These are phyloP conservation scores for Calephelis perditalis DNA, from an alignment of 2,888 invertebrate species.

Conservation along the genomic window DNA sequence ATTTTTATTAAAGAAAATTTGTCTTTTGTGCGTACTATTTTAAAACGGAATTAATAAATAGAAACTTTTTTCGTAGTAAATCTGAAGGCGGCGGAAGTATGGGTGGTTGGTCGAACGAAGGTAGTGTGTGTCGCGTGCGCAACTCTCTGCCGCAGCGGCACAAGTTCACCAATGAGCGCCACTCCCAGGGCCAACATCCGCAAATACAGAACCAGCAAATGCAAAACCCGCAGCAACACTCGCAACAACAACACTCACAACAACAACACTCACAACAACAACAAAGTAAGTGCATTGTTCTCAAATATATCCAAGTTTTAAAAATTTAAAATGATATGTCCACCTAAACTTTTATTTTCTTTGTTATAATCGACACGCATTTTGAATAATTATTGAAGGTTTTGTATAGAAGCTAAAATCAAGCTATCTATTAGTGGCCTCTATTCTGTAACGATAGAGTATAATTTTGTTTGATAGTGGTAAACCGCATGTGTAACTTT, in stretches of 20 bases:
- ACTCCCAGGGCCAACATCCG: constrained; percentile 43
- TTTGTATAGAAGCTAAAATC: too few relatives aligned
- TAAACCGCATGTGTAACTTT: too few relatives aligned
- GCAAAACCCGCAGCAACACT: constrained; percentile 31
- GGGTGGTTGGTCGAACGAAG: constrained; percentile 68
- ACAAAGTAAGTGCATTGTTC: constrained; percentile 26
- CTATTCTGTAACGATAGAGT: too few relatives aligned
- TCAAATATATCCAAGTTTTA: not conserved
- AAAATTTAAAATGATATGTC: too few relatives aligned
- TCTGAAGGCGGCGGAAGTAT: constrained; percentile 66
- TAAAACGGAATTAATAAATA: too few relatives aligned
- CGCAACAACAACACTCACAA: constrained; percentile 33
- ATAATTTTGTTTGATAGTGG: too few relatives aligned
- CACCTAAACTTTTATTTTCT: too few relatives aligned
- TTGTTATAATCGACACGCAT: too few relatives aligned
- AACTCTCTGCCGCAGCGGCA: constrained; percentile 62
- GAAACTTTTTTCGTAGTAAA: constrained; percentile 42
- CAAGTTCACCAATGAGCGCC: constrained; percentile 69
- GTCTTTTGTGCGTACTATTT: too few relatives aligned
- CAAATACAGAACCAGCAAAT: constrained; percentile 38
- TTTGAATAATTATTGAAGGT: too few relatives aligned
- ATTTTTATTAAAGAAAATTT: too few relatives aligned
- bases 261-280: constrained; percentile 33
- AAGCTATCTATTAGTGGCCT: too few relatives aligned
- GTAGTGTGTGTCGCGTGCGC: constrained; percentile 65